Base-by-base conservation (phyloP, 2,888 invertebrate genomes). In the Zaprionus lineosus region DNA sequence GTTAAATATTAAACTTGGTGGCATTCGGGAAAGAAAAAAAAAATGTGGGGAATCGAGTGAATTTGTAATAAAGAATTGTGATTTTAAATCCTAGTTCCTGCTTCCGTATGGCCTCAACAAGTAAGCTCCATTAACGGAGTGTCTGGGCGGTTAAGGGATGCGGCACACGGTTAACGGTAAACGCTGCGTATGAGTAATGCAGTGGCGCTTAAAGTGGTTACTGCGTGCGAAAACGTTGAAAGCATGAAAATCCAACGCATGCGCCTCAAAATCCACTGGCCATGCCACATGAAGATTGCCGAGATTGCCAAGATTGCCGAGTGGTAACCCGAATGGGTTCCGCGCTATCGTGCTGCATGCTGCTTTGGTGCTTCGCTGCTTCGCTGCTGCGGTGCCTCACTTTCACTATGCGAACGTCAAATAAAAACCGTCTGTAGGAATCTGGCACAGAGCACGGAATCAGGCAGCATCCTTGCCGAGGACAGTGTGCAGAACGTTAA, bases 361-460 rank as follows among this genome's bases (percentile, higher is more conserved):
- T n/a, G n/a, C n/a, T n/a, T n/a, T n/a, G n/a, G n/a, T n/a, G n/a
- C n/a, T n/a, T n/a, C n/a, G n/a, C n/a, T 37, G 36, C 36, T 8
- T 8, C 7, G 5, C 12, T 2, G n/a, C n/a, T 24, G 1, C 14
- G 12, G 31, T 44, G 39, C 31, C 60, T 63, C 53, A 64, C 74
- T 68, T 57, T 74, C 61, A 76, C 74, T 67, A 36, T 31, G 51
- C 59, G 37, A 58, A 31, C 46, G 57, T 58, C 28, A 61, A 51
- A 48, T 37, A 41, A 51, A 34, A 9, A 8, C 16, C 31, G 21
- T 31, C 15, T 56, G 21, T 44, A 14, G 16, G 16, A 50, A 66
- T 44, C 59, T 66, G 59, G 48, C 59, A 59, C 53, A 63, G 28
- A 19, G 40, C 34, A 33, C 8, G 33, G 24, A 9, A 26, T n/a